phyloP scores from a whole-genome alignment of 2,113 vertebrate genomes.

The Caloenas nicobarica region DNA sequence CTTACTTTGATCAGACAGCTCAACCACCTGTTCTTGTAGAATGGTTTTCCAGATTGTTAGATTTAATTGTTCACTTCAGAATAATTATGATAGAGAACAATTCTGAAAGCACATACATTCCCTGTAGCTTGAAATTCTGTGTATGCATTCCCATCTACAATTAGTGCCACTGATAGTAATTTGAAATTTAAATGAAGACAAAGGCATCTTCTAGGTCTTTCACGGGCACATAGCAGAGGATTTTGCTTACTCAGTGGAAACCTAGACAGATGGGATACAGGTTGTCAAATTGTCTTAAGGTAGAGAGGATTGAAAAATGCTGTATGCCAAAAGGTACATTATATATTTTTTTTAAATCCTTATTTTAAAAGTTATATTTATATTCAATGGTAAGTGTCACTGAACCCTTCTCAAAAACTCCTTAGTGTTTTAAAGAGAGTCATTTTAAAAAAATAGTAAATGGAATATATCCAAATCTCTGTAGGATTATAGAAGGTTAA shows the following conservation, averaged over 20 bases:
- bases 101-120: not conserved
- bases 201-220: not conserved
- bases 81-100: not conserved
- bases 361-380: not conserved
- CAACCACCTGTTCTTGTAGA: not conserved
- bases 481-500: not conserved
- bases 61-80: slow-evolving; percentile 25
- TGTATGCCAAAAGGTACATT: not conserved
- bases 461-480: not conserved
- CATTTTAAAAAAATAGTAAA: not conserved
- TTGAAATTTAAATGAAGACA: not conserved
- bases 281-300: not conserved
- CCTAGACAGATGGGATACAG: not conserved
- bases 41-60: not conserved
- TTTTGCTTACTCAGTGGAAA: not conserved
- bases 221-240: not conserved
- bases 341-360: not conserved
- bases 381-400: not conserved
- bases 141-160: not conserved
- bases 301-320: not conserved
- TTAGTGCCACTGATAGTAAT: not conserved
- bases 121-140: not conserved
- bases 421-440: not conserved
- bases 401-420: not conserved
- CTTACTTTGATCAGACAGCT: not conserved